Base-by-base conservation (phyloP, 2,797 vertebrate species). In the Halcyon badia region DNA sequence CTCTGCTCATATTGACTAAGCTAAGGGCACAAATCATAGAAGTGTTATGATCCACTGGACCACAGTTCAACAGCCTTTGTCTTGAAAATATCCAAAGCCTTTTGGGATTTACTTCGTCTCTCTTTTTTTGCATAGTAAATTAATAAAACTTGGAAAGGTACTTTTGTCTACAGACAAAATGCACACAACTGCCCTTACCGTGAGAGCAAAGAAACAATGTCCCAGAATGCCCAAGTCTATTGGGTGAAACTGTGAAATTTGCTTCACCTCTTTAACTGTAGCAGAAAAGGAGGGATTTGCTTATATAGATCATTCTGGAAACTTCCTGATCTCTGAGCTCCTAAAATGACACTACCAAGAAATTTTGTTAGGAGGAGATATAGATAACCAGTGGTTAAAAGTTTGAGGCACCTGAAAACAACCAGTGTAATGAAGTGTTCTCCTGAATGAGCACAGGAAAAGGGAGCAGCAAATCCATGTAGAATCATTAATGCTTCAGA, bases 21-120 rank as follows among this genome's bases (percentile, higher is more conserved):
- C 5, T 54, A 35, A 87, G 8, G 39, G 6, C n/a, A 51, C n/a
- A 39, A 70, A 33, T 70, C 18, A 18, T 64, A 35, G 28, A 56
- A 64, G 31, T 16, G 4, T 7, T 58, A 24, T 39, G 37, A 62
- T 60, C 10, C 22, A 25, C 42, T 79, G 44, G 37, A 46, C 16
- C 0, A 0, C 31, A 70, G 14, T 52, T 35, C 44, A 79, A 56
- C 5, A 85, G 16, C 4, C 33, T 46, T 17, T 28, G 8, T 35
- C 20, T 71, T 62, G 52, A 49, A 83, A 94, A 75, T 52, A 61
- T 10, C 5, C 44, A 41, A 37, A 64, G 19, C 11, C 28, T 51
- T 84, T 52, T 22, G 20, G 28, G 11, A 42, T 62, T 83, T 6
- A n/a, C 35, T 81, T 73, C 51, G 22, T 24, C 6, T 33, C 22